Base-by-base conservation (phyloP, 2,113 vertebrate species). In the Oceanites oceanicus region DNA sequence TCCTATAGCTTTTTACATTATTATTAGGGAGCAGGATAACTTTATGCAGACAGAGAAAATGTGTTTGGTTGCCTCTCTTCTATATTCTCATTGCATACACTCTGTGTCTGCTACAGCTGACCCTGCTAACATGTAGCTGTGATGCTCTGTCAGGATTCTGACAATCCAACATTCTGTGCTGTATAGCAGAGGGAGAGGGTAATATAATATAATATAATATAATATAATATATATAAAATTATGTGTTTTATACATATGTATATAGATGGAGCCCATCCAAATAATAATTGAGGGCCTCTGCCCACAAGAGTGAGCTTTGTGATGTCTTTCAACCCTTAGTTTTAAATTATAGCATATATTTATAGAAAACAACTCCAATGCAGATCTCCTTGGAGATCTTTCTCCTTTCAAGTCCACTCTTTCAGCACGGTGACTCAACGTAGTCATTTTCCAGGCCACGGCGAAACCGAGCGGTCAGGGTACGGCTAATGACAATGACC, bases 371-470 rank as follows among this genome's bases (percentile, higher is more conserved):
- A 61, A 23, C 50, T 73, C 44, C 32, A 49, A 0, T 38, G 45
- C 30, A 78, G 36, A 29, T 68, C 72, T 79, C 55, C 59, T 18
- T 21, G 59, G 93, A 67, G 61, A 65, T 34, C 71, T 44, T 30
- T 72, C 13, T 67, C 72, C 49, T 62, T 44, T 23, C 34, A 40
- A 36, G 40, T 50, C 32, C 21, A 5, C 55, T 25, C 15, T 63
- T 85, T 99, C 98, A 99, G 97, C 99, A 99, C 0, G 99, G 99
- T 0, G 99, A 99, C 97, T 99, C 99, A 40, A 99, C 99, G 0
- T 99, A 99, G 96, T 99, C 99, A 1, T 99, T 99, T 65, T 99
- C 99, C 29, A 99, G 96, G 32, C 99, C 99, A 0, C 98, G 98
- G 72, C 99, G 99, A 74, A 99, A 99, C 75, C 98, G 98, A 1